These are phyloP conservation scores for Tympanoctomys barrerae DNA, from an alignment of 2,797 vertebrate genomes.

Conservation along the genomic window DNA sequence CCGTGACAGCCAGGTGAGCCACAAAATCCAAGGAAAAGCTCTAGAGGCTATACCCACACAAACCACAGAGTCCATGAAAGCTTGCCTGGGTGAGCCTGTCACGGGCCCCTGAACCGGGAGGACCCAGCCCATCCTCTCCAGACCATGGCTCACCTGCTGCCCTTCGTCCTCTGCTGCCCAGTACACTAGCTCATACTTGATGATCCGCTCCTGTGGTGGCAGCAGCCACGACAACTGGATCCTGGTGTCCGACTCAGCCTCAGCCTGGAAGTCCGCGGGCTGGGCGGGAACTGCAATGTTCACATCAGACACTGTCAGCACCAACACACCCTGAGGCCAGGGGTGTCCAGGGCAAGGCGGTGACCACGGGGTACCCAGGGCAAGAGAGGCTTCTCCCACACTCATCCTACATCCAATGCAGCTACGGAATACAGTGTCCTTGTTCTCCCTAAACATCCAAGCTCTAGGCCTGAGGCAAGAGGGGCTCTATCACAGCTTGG, in stretches of 20 bases:
- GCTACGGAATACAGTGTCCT: not conserved
- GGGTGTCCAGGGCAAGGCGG: not conserved
- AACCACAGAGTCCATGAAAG: not conserved
- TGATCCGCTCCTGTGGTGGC: conserved; percentile 94
- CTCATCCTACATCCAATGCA: not conserved
- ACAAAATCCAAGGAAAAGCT: not conserved
- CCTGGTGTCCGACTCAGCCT: conserved; percentile 96
- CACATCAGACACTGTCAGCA: not conserved
- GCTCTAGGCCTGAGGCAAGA: not conserved
- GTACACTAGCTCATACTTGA: conserved; percentile 94
- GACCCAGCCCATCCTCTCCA: not conserved
- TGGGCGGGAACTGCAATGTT: conserved; percentile 93
- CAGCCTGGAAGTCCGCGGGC: conserved; percentile 94
- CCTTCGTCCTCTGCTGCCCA: conserved; percentile 93
- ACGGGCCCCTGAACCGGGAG: not conserved
- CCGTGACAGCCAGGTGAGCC: not conserved
- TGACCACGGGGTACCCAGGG: not conserved
- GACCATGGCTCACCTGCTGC: conserved; percentile 90
- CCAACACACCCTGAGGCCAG: fast-evolving
- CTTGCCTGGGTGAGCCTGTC: not conserved
- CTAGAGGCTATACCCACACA: not conserved
- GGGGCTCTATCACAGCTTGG: not conserved
- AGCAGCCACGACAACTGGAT: conserved; percentile 96
- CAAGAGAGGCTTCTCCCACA: not conserved
- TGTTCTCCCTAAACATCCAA: not conserved